Conservation (phyloP, 1,140 invertebrate genomes). For the Belonocnema kinseyi region DNA sequence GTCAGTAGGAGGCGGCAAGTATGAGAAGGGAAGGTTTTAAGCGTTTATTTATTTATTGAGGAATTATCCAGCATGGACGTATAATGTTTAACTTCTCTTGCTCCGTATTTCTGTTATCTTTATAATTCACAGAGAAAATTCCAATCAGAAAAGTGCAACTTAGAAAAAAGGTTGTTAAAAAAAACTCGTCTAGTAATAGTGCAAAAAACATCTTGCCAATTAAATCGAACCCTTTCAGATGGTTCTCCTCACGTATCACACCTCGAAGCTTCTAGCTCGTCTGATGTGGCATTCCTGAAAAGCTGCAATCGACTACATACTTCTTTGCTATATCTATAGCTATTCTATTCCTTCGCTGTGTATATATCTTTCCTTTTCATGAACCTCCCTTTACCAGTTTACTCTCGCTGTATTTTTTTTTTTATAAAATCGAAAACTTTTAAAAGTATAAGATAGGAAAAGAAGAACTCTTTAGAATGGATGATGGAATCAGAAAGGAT, state of each 20-base stretch:
- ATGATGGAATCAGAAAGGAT: too few species aligned
- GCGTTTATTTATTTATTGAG: too few species aligned
- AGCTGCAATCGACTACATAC: slow-evolving; percentile 3
- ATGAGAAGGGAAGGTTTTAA: too few species aligned
- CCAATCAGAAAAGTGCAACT: not conserved
- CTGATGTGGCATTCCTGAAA: slow-evolving; percentile 22
- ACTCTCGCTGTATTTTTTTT: not conserved
- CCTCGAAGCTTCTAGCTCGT: not conserved
- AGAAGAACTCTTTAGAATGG: too few species aligned
- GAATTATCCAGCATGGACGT: too few species aligned
- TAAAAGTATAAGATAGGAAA: too few species aligned
- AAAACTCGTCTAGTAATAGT: not conserved
- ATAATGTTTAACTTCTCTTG: not conserved
- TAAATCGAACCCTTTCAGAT: slow-evolving; percentile 26
- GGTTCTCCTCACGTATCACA: slow-evolving; percentile 20
- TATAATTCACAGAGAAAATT: not conserved
- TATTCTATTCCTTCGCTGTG: not conserved
- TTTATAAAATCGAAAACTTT: too few species aligned
- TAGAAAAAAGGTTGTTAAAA: slow-evolving; percentile 4
- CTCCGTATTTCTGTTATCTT: not conserved
- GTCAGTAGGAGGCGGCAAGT: too few species aligned
- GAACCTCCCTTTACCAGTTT: not conserved
- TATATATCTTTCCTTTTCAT: not conserved
- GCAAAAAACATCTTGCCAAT: not conserved
- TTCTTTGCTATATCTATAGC: not conserved